Evolutionary conservation across 2,888 invertebrate genomes (phyloP).

Genomic region (Timandra comae): DNA sequence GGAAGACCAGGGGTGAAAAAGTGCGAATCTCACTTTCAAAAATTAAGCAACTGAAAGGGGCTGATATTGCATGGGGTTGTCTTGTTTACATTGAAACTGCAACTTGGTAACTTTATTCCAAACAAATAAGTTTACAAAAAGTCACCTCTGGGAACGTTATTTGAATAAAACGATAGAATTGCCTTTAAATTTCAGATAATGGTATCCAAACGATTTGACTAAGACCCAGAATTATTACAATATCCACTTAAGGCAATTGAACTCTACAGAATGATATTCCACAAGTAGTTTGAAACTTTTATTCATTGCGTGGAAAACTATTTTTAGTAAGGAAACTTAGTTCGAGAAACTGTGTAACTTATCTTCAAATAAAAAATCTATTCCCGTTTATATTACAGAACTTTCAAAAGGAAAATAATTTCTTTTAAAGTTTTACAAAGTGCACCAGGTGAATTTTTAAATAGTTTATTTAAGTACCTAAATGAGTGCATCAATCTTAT

Average conservation of each 20-base stretch:
- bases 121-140: not conserved
- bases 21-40: conserved; percentile 67
- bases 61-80: conserved; percentile 4
- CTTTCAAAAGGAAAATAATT: too few relatives aligned
- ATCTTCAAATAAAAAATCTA: conserved; percentile 16
- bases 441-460: too few relatives aligned
- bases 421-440: too few relatives aligned
- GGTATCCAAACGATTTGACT: not conserved
- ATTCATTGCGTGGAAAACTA: conserved; percentile 14
- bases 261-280: conserved; percentile 11
- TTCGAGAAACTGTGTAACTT: conserved; percentile 9
- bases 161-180: not conserved
- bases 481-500: too few relatives aligned
- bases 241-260: conserved; percentile 16
- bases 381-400: conserved; percentile 11
- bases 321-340: conserved; percentile 19
- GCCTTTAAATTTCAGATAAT: not conserved
- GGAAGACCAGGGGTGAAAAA: conserved; percentile 54
- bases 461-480: too few relatives aligned
- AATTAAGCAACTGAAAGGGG: conserved; percentile 49
- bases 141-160: too few relatives aligned
- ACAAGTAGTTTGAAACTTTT: conserved; percentile 17
- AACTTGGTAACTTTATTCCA: too few relatives aligned
- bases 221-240: conserved; percentile 8
- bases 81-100: conserved; percentile 8